Conservation (phyloP, 2,888 invertebrate genomes). For the Dasypolia templi region DNA sequence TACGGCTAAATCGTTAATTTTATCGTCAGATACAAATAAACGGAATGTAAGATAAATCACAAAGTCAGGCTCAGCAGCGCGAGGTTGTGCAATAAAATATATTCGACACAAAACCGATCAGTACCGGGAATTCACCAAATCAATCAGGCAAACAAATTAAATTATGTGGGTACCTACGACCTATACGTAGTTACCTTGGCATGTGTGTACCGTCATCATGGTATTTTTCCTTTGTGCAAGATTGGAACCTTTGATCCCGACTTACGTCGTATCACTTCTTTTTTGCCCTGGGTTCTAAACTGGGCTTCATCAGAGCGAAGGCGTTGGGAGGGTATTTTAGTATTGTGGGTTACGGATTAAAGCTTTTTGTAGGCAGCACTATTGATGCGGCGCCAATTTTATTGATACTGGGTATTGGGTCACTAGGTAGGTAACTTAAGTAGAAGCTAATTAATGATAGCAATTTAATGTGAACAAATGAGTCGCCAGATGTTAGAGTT, state of each 20-base stretch:
- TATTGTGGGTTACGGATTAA: neutral
- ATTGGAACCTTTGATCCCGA: conserved; percentile 42
- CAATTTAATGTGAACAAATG: conserved; percentile 21
- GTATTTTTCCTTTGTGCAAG: conserved; percentile 33
- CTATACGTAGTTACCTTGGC: conserved; percentile 8
- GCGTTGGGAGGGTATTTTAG: neutral
- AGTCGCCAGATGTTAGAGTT: conserved; percentile 50
- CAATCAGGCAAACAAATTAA: conserved; percentile 56
- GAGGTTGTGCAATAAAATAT: conserved; percentile 68
- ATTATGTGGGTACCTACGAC: conserved; percentile 36
- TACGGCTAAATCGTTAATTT: conserved; percentile 75
- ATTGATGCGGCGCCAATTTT: conserved; percentile 9
- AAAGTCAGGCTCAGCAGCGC: conserved; percentile 66
- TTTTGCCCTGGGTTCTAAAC: conserved; percentile 23
- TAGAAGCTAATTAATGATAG: conserved; percentile 26
- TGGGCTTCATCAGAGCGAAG: neutral
- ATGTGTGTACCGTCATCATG: conserved; percentile 21
- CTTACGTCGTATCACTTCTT: conserved; percentile 28
- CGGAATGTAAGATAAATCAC: conserved; percentile 74
- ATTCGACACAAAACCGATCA: conserved; percentile 68
- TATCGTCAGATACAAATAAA: conserved; percentile 76
- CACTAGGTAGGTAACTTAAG: conserved; percentile 16
- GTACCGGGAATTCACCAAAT: conserved; percentile 65
- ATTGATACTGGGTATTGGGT: neutral
- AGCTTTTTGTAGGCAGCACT: neutral